Percentiles rank a stretch among this genome's conserved stretches.
Conservation (phyloP, 1,140 invertebrate genomes). For the Pogonognathellus flavescens region DNA sequence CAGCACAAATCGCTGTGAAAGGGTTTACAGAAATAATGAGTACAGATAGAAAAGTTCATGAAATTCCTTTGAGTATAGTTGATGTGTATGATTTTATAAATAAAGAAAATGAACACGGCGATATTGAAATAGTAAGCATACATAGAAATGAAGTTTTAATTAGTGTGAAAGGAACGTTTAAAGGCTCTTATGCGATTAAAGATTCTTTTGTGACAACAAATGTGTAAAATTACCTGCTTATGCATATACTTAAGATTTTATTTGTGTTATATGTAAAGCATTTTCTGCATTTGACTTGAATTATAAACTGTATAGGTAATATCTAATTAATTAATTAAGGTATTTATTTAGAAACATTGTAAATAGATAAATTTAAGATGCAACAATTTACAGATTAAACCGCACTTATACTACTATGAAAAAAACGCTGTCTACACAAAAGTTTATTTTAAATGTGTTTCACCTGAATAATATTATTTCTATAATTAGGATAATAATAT, state of each 20-base stretch:
- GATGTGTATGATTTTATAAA: conserved; percentile 11
- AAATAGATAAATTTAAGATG: no score
- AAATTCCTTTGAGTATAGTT: background rate
- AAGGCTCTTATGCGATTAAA: conserved; percentile 14
- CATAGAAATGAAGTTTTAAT: background rate
- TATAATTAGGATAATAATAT: no score
- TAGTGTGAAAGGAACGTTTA: background rate
- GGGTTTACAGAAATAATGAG: conserved; percentile 21
- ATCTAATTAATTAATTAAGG: no score
- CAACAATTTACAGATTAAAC: no score
- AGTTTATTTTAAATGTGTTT: no score
- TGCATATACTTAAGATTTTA: background rate
- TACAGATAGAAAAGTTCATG: background rate
- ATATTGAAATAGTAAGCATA: background rate
- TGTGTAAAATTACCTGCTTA: background rate
- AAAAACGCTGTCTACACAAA: no score
- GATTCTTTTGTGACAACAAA: conserved; percentile 5
- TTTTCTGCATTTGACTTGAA: no score
- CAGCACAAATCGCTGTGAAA: background rate
- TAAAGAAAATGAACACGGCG: background rate
- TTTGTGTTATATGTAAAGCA: background rate
- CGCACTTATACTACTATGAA: no score
- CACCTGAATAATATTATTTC: no score
- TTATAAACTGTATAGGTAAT: no score
- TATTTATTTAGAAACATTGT: no score